phyloP scores from a whole-genome alignment of 1,140 invertebrate species.

The Mycetomoellerius zeteki region DNA sequence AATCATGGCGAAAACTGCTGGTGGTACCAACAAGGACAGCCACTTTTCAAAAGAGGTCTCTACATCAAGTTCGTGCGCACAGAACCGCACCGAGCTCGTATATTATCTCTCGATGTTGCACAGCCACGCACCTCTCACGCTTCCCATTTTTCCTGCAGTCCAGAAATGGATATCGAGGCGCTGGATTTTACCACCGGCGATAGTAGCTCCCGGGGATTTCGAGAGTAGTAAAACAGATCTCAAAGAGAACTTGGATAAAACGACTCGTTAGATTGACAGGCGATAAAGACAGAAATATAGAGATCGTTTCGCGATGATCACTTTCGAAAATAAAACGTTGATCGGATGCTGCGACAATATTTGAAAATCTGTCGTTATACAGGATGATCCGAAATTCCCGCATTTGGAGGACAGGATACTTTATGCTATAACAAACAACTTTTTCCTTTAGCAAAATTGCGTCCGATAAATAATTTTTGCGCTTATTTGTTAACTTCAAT shows the following conservation, averaged over 20 bases:
- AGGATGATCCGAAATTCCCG: too few species aligned
- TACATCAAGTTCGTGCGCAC: conserved; percentile 71
- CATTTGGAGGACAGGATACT: too few species aligned
- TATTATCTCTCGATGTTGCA: conserved; percentile 61
- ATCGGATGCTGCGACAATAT: background rate
- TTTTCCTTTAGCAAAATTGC: too few species aligned
- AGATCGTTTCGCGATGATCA: background rate
- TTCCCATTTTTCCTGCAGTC: conserved; percentile 49
- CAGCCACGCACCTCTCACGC: conserved; percentile 50
- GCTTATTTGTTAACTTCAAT: too few species aligned
- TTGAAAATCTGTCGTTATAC: background rate
- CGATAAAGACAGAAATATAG: conserved; percentile 6
- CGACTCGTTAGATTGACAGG: conserved; percentile 43
- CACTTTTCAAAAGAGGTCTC: conserved; percentile 76
- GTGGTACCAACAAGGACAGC: conserved; percentile 71
- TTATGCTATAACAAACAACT: too few species aligned
- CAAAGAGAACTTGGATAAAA: conserved; percentile 11
- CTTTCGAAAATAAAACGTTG: conserved; percentile 12
- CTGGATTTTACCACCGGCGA: conserved; percentile 52
- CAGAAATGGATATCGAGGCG: conserved; percentile 57
- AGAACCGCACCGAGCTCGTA: conserved; percentile 53
- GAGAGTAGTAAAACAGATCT: conserved; percentile 39
- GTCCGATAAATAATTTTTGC: too few species aligned
- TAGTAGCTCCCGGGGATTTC: conserved; percentile 53
- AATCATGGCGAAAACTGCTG: conserved; percentile 70